A percentile compares a stretch with the other conserved stretches of the same genome.
phyloP scores from a whole-genome alignment of 2,113 vertebrate species.

The Notothenia coriiceps region DNA sequence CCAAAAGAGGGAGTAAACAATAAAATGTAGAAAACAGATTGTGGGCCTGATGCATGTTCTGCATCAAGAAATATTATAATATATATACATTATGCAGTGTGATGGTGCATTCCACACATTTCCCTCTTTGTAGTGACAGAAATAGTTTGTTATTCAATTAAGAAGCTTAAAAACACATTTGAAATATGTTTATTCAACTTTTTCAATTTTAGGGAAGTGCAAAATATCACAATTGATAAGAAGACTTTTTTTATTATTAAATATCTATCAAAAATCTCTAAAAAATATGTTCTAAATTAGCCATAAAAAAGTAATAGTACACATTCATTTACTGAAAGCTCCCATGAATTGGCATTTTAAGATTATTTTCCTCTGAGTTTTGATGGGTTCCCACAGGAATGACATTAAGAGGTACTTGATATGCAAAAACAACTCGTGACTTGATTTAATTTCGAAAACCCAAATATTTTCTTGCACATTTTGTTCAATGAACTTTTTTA shows the following conservation, averaged over 20 bases:
- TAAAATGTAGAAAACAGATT: not conserved
- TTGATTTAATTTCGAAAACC: not conserved
- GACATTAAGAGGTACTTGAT: not conserved
- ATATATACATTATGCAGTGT: not conserved
- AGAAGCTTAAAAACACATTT: not conserved
- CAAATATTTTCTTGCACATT: not conserved
- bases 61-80: not conserved
- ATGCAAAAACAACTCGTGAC: not conserved
- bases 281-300: not conserved
- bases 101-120: not conserved
- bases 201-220: not conserved
- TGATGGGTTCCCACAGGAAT: not conserved
- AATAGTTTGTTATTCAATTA: not conserved
- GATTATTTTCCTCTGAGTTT: not conserved
- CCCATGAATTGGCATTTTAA: not conserved
- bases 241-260: not conserved
- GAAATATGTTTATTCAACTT: slow-evolving; percentile 23
- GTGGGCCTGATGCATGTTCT: not conserved
- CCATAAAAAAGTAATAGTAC: not conserved
- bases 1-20: not conserved
- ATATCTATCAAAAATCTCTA: not conserved
- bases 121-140: not conserved
- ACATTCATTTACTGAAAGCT: not conserved
- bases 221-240: not conserved
- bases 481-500: not conserved